Conservation (phyloP, 2,113 vertebrate genomes). For the Carassius carassius region DNA sequence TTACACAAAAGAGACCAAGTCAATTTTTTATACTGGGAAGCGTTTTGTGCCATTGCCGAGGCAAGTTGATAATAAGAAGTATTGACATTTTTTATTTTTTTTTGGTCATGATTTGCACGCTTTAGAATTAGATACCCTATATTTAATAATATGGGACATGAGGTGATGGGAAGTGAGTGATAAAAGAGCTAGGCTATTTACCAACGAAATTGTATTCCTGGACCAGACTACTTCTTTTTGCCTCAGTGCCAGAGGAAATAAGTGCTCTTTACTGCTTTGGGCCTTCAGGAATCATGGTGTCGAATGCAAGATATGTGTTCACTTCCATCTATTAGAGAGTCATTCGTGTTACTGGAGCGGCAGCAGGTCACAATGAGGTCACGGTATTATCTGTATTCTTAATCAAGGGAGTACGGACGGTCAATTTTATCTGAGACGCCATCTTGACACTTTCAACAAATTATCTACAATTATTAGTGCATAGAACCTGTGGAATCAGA, state of each 20-base stretch:
- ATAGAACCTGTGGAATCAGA: conserved; percentile 44
- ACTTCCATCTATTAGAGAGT: neutral
- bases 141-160: neutral
- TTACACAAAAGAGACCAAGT: neutral
- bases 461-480: conserved; percentile 65
- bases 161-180: neutral
- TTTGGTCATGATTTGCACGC: neutral
- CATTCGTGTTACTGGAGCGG: conserved; percentile 39
- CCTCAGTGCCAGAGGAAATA: conserved; percentile 1
- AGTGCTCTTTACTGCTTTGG: neutral
- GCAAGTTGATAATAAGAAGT: too few relatives aligned
- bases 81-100: neutral
- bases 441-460: conserved; percentile 69
- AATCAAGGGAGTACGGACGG: conserved; percentile 51
- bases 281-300: conserved; percentile 27
- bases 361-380: conserved; percentile 62
- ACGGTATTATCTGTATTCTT: conserved; percentile 62
- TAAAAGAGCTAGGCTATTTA: neutral
- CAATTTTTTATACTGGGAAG: neutral
- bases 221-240: neutral
- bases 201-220: neutral
- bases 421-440: conserved; percentile 68
- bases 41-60: neutral
- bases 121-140: neutral
- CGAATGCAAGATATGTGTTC: conserved; percentile 10